Evolutionary conservation across 2,113 vertebrate species (phyloP), one percentile per base, ranked within the genome.

Genomic region (Nymphicus hollandicus): DNA sequence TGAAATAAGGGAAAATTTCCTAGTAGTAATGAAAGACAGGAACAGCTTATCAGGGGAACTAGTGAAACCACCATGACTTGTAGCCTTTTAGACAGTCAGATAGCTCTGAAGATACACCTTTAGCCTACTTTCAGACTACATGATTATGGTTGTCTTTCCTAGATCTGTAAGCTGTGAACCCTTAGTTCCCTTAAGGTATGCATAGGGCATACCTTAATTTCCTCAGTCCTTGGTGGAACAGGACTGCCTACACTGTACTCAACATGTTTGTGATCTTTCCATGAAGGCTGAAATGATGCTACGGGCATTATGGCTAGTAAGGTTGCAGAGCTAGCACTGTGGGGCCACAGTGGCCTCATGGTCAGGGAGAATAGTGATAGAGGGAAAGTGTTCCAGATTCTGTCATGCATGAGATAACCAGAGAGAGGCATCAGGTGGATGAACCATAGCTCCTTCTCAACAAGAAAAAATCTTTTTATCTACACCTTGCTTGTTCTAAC

Each of bases 191-290:
- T 29, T 71, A 6, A 28, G 33, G 56, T 58, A 35, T 35, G 56
- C 56, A 58, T 3, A 35, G 9, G 15, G 16, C 33, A 74, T 10
- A 66, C 39, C 19, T 71, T 47, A 74, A 68, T 71, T 66, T 83
- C 68, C 19, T 73, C 69, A 63, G 60, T 17, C n/a, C 60, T 28
- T n/a, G 18, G 49, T 53, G 65, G 77, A 91, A 52, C 6, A 63
- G 60, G 22, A 47, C 28, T 60, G 72, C 43, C 49, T 58, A 2
- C 7, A 6, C 27, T 27, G 55, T 12, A 53, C 12, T 33, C 46
- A 17, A 2, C 0, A 0, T 8, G 28, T 39, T 46, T 76, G 31
- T 44, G 58, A 2, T 22, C 23, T 39, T 63, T 18, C 68, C 3
- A 0, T 8, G 35, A 35, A 17, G n/a, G n/a, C 22, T 87, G 5